These are phyloP conservation scores for Metacarcinus magister DNA, from an alignment of 2,888 invertebrate genomes.

Conservation along the genomic window DNA sequence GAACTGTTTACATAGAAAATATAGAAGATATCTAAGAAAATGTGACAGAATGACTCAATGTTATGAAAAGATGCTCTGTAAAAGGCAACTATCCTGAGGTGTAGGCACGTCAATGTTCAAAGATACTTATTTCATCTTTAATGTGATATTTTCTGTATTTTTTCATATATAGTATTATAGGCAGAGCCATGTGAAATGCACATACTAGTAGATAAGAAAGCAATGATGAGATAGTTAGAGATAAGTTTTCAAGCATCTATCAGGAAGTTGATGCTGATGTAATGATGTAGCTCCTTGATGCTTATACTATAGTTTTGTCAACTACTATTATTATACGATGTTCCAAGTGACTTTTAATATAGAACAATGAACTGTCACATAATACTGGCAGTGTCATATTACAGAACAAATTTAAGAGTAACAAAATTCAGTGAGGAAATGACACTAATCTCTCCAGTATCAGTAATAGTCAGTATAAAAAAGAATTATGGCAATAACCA, in stretches of 20 bases:
- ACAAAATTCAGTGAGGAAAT: background rate
- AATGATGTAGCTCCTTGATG: background rate
- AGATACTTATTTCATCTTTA: background rate
- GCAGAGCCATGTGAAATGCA: background rate
- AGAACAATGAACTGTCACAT: background rate
- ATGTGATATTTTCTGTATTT: background rate
- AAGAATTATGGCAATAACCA: background rate
- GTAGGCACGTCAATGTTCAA: background rate
- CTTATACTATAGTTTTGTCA: background rate
- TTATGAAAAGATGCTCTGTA: background rate
- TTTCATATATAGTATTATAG: background rate
- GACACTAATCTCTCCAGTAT: background rate
- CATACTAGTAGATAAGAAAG: background rate
- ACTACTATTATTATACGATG: background rate
- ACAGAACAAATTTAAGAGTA: background rate
- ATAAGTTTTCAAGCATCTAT: constrained; percentile 30
- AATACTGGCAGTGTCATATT: background rate
- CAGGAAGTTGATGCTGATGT: background rate
- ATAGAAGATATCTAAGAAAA: background rate
- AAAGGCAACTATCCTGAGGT: background rate
- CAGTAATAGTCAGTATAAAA: background rate
- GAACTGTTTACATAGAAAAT: background rate
- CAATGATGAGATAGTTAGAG: background rate
- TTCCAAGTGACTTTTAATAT: background rate
- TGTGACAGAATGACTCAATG: constrained; percentile 13